Evolutionary conservation across 2,888 invertebrate species (phyloP).

Genomic region (Lomographa bimaculata): DNA sequence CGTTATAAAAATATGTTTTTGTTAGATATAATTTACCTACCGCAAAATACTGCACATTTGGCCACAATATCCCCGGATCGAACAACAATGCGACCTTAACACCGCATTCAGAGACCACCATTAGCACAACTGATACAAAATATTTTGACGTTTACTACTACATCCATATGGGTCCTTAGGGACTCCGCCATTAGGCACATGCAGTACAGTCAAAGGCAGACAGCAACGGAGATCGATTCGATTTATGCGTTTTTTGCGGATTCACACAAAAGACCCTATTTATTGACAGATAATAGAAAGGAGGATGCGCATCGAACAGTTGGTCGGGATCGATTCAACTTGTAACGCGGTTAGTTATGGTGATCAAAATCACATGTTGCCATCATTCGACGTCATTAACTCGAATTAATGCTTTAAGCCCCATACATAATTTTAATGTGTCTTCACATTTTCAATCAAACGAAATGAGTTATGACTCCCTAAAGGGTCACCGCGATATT

Average conservation of each 20-base stretch:
- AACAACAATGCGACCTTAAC: slow-evolving; percentile 72
- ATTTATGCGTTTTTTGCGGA: slow-evolving; percentile 78
- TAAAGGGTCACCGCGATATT: slow-evolving; percentile 20
- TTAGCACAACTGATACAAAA: slow-evolving; percentile 79
- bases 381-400: slow-evolving; percentile 51
- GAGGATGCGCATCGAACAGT: slow-evolving; percentile 64
- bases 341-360: slow-evolving; percentile 79
- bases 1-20: too few relatives aligned
- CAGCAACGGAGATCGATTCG: slow-evolving; percentile 79
- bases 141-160: slow-evolving; percentile 77
- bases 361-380: slow-evolving; percentile 78
- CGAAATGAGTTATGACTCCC: slow-evolving; percentile 29
- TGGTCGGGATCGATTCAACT: slow-evolving; percentile 66
- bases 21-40: slow-evolving; percentile 18
- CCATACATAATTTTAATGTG: slow-evolving; percentile 24
- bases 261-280: slow-evolving; percentile 70
- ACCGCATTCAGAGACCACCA: slow-evolving; percentile 67
- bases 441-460: slow-evolving; percentile 19
- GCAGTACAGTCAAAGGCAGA: slow-evolving; percentile 65
- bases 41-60: slow-evolving; percentile 57
- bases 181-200: slow-evolving; percentile 59
- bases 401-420: slow-evolving; percentile 36
- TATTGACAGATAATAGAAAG: slow-evolving; percentile 77
- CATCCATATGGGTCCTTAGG: slow-evolving; percentile 73
- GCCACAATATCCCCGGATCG: slow-evolving; percentile 59